Evolutionary conservation across 2,888 invertebrate species (phyloP), one percentile per base, ranked within the genome.

Genomic region (Stegana nigrithorax): DNA sequence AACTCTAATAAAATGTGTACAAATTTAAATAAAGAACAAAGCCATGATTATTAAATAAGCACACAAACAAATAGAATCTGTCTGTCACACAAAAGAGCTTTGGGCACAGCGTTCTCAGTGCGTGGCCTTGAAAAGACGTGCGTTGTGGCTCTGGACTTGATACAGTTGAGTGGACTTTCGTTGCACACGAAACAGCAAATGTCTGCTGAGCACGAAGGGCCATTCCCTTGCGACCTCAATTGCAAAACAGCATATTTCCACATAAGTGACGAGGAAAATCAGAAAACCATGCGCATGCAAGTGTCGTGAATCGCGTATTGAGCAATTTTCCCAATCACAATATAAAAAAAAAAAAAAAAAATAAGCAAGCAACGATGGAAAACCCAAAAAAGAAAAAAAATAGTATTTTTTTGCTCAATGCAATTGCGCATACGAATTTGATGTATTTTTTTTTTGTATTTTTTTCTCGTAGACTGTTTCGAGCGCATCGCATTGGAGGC

Each of bases 401-500:
- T 21, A 51, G 29, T 47, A 2, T 32, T 32, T 27, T 55, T 32
- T 19, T 32, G 19, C 19, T 55, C n/a, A n/a, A n/a, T n/a, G 21
- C 32, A 29, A 21, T 44, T 42, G 14, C 7, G 17, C 12, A 26
- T 23, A 53, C 39, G 50, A 25, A 36, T 14, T 58, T 56, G 14
- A 26, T n/a, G n/a, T 3, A n/a, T 51, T 51, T 51, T 10, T 55
- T 55, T 23, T 25, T 25, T 47, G 19, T 47, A 7, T 23, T n/a
- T 45, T 29, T 39, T 39, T 56, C 53, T 42, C 74, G 65, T 76
- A 90, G 90, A 90, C 75, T 91, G 91, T 75, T 91, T 90, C 79
- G 90, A 90, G 72, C 87, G 90, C 66, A 86, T 90, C 63, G 88
- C 89, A 1, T 87, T 90, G 65, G 91, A 90, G 57, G 89, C 90